Evolutionary conservation across 2,797 vertebrate genomes (phyloP), one percentile per base, ranked within the genome.

Genomic region (Sorex maritimensis): DNA sequence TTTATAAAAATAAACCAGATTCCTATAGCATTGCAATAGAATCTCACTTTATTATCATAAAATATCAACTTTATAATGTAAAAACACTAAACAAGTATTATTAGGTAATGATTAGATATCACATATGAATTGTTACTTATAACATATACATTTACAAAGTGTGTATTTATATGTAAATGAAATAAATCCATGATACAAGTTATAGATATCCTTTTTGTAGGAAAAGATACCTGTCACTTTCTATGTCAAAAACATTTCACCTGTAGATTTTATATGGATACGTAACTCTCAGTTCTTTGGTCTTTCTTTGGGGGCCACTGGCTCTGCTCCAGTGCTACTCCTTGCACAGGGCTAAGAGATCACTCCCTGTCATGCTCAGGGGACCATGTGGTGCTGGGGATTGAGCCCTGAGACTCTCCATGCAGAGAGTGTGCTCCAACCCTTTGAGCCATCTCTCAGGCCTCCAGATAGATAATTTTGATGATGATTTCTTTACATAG

Each of bases 1-100:
- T 88, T 82, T 88, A 46, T 3, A 86, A 86, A 92, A 91, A 75
- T 44, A 14, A 15, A 44, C 58, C 14, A n/a, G 80, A 9, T 30
- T 86, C 19, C 30, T 10, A 69, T 6, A 81, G 4, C 82, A 58
- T 85, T 91, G 7, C 7, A 46, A 24, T 81, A 38, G 52, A 23
- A 68, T 83, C n/a, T 81, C 21, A 86, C 52, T 84, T 4, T 49
- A 72, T 28, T 86, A 75, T 30, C 41, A 58, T 52, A 75, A 83
- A 80, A 73, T 81, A 34, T 3, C 2, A 17, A 84, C 68, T 83
- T 81, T 34, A 72, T 73, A 26, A 6, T 67, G 65, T 28, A 26
- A 26, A 28, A 28, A 28, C 28, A 28, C 65, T 67, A 28, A 61
- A 21, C 4, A 61, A 61, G 19, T 61, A 61, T 52, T 52, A 61